Percentiles rank a stretch among this genome's conserved stretches.
These are phyloP conservation scores for Lophotis ruficrista DNA, from an alignment of 2,113 vertebrate species.

Conservation along the genomic window DNA sequence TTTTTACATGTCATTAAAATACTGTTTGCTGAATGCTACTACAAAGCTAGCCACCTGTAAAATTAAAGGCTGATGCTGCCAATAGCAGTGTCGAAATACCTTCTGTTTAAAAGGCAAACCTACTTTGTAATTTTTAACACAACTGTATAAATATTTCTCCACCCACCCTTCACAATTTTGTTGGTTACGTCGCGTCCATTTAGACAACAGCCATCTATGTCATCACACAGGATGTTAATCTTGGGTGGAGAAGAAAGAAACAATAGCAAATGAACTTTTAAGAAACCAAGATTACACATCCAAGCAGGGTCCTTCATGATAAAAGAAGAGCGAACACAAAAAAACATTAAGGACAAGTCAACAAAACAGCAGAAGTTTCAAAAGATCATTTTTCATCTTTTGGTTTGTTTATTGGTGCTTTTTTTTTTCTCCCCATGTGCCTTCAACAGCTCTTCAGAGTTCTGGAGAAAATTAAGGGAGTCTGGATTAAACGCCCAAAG, in stretches of 20 bases:
- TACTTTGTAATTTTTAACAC: conserved; percentile 61
- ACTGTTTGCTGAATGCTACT: conserved; percentile 64
- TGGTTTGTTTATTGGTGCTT: conserved; percentile 1
- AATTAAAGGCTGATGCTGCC: conserved; percentile 61
- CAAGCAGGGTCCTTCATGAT: conserved; percentile 8
- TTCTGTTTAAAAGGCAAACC: conserved; percentile 56
- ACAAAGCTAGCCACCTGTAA: conserved; percentile 68
- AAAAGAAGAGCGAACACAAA: conserved; percentile 51
- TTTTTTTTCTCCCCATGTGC: not conserved
- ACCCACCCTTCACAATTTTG: conserved; percentile 48
- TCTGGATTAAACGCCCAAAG: conserved; percentile 71
- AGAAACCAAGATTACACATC: conserved; percentile 47
- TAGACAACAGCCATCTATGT: conserved; percentile 67
- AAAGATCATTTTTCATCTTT: conserved; percentile 40
- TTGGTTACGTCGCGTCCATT: conserved; percentile 46
- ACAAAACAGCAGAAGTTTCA: conserved; percentile 21
- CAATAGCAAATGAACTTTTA: conserved; percentile 56
- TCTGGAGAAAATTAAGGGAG: conserved; percentile 68
- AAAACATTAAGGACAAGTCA: conserved; percentile 27
- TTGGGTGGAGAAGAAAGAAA: conserved; percentile 60
- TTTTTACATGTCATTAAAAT: conserved; percentile 68
- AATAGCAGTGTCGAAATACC: conserved; percentile 47
- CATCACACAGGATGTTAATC: conserved; percentile 67
- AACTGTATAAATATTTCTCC: conserved; percentile 65
- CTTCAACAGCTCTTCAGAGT: conserved; percentile 53